Evolutionary conservation across 2,113 vertebrate species (phyloP).

Genomic region (Cryptomyrus ogoouensis): DNA sequence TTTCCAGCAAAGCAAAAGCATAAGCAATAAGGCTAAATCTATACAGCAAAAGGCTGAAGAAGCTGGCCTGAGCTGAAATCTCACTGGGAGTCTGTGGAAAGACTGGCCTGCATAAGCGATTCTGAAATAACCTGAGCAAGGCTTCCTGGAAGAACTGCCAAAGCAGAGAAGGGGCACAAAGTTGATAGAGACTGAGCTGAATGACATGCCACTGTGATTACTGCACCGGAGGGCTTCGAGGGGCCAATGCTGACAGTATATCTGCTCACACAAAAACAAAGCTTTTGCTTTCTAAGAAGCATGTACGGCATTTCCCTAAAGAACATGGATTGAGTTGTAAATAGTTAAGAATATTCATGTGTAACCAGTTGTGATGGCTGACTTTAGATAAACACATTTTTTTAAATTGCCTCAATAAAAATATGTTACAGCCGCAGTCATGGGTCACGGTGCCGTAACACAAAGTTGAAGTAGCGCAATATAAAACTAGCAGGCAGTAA

Average conservation of each 20-base stretch:
- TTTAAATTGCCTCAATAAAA: neutral
- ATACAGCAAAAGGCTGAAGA: neutral
- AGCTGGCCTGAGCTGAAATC: neutral
- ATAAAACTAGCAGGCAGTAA: neutral
- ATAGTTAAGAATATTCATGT: neutral
- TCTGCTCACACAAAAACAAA: neutral
- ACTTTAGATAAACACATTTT: neutral
- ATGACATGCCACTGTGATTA: neutral
- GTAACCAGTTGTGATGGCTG: neutral
- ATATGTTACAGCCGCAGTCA: neutral
- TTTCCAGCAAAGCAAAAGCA: neutral
- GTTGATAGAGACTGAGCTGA: neutral
- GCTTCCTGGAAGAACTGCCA: neutral
- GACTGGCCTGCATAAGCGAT: neutral
- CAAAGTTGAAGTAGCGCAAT: neutral
- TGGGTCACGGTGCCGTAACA: neutral
- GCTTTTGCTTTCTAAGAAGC: neutral
- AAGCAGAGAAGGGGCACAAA: neutral
- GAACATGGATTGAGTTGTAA: neutral
- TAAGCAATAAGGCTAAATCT: neutral
- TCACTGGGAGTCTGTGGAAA: neutral
- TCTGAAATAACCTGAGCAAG: neutral
- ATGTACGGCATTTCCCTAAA: neutral
- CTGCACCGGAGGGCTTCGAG: neutral
- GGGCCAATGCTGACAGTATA: neutral